Conservation (phyloP, 2,113 vertebrate species). For the Pseudonaja textilis region DNA sequence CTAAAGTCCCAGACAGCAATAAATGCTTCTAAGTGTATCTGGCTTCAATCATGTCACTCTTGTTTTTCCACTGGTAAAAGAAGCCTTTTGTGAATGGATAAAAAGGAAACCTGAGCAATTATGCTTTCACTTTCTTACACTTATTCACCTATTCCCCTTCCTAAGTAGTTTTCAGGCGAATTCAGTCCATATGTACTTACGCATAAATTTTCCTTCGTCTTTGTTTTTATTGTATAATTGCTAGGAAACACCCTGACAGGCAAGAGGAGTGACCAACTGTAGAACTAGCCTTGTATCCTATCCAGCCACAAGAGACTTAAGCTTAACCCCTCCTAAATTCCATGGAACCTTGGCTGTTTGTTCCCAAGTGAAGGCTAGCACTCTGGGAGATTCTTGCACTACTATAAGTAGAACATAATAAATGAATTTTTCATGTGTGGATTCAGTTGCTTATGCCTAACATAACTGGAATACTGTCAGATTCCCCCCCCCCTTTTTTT, state of each 20-base stretch:
- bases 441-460: neutral
- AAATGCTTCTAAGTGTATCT: neutral
- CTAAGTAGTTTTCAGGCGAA: neutral
- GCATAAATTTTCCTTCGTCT: neutral
- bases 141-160: neutral
- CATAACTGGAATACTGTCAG: neutral
- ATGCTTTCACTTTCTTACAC: neutral
- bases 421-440: neutral
- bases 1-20: neutral
- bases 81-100: neutral
- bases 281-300: neutral
- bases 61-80: neutral
- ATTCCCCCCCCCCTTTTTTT: too few species aligned
- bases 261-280: neutral
- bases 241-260: neutral
- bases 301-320: neutral
- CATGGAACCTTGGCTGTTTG: neutral
- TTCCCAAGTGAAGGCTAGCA: neutral
- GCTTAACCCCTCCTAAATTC: neutral
- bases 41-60: neutral
- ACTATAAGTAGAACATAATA: neutral
- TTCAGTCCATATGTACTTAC: neutral
- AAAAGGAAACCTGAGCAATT: neutral
- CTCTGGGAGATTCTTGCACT: neutral
- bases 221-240: neutral